These are phyloP conservation scores for Myioborus melanocephalus DNA, from an alignment of 2,797 vertebrate species.

Conservation along the genomic window DNA sequence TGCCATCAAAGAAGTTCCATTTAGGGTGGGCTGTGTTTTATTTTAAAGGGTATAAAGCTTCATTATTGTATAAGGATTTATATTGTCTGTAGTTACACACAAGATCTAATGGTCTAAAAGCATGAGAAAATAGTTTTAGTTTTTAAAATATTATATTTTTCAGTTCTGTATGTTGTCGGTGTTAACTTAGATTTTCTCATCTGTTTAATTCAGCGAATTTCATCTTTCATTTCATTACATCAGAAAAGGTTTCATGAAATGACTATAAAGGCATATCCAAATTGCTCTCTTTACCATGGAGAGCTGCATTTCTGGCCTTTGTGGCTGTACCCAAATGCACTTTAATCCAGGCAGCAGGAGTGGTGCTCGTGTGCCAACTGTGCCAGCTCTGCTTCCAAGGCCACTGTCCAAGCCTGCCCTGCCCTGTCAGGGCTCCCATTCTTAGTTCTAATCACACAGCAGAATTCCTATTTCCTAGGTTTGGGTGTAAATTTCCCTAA, in stretches of 20 bases:
- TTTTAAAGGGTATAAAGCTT: background rate
- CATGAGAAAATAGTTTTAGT: background rate
- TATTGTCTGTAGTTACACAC: background rate
- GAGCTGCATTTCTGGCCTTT: background rate
- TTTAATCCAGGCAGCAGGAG: background rate
- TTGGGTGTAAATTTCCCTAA: background rate
- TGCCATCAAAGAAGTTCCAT: fast-evolving
- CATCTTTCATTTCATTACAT: background rate
- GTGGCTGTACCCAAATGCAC: background rate
- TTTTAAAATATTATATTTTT: background rate
- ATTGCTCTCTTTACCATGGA: background rate
- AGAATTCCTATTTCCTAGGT: background rate
- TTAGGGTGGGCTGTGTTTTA: background rate
- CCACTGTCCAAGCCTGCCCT: background rate
- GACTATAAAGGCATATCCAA: background rate
- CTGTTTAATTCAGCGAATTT: background rate
- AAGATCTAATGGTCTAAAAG: background rate
- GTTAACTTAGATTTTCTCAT: background rate
- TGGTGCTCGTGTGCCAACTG: fast-evolving
- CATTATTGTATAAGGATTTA: background rate
- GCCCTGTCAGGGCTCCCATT: fast-evolving
- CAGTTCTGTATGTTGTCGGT: background rate
- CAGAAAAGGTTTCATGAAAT: background rate
- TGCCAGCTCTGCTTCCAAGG: background rate
- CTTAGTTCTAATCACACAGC: fast-evolving